phyloP scores from a whole-genome alignment of 2,888 invertebrate species.

The Drosophila koepferae region DNA sequence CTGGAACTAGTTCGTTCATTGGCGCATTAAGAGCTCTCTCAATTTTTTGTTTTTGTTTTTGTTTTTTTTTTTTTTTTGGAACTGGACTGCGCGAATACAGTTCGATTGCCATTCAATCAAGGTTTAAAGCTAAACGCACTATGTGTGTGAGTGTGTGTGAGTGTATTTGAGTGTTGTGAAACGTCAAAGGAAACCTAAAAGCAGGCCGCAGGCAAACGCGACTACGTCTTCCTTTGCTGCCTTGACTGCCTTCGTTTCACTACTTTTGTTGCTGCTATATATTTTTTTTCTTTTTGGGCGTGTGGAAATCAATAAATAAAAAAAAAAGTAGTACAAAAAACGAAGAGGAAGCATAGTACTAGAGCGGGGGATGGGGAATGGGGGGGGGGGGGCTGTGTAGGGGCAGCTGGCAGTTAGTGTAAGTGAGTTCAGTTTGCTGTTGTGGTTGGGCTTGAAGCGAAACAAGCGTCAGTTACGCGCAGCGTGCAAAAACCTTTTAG shows the following conservation, averaged over 20 bases:
- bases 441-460: slow-evolving; percentile 12
- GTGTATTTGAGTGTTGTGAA: slow-evolving; percentile 24
- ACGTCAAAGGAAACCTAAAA: slow-evolving; percentile 49
- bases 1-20: slow-evolving; percentile 28
- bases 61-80: slow-evolving; percentile 4
- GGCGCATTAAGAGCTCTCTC: slow-evolving; percentile 11
- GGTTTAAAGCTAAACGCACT: slow-evolving; percentile 40
- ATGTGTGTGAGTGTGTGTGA: slow-evolving; percentile 5
- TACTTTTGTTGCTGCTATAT: not conserved
- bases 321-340: slow-evolving; percentile 6
- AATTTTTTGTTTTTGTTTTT: slow-evolving; percentile 3
- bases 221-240: slow-evolving; percentile 16
- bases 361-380: not conserved
- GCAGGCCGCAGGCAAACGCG: slow-evolving; percentile 50
- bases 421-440: not conserved
- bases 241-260: not conserved
- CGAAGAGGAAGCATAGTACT: too few relatives aligned
- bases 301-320: slow-evolving; percentile 69
- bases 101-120: slow-evolving; percentile 30
- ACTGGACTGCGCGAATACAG: not conserved
- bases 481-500: slow-evolving; percentile 75
- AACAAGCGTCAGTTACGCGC: slow-evolving; percentile 63
- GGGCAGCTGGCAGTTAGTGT: slow-evolving; percentile 5
- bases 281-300: slow-evolving; percentile 11
- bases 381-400: not conserved